Base-by-base conservation (phyloP, 2,888 invertebrate genomes). In the Callyntrura guangdongensis region DNA sequence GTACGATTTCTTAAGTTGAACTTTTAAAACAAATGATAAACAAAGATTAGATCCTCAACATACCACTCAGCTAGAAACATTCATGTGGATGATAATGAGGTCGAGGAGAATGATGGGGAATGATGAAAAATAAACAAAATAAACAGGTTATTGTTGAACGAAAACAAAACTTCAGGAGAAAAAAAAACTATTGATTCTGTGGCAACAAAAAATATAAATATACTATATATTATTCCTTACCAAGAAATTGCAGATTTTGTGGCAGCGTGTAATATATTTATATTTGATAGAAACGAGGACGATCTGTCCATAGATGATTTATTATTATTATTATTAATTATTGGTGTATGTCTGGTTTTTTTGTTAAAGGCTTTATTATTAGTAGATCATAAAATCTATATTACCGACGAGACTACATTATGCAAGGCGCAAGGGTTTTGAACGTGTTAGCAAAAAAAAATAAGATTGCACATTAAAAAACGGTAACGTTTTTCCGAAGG, bases 131-230 rank as follows among this genome's bases (percentile, higher is more conserved):
- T 8, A 14, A 22, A 53, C 49, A 77, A 49, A 53, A 49, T 25
- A 12, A 36, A 53, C 9, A 74, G 12, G 8, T 69, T 61, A n/a
- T 72, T 47, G 5, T 11, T 69, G 27, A 17, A 9, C n/a, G 45
- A 45, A 4, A 72, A 45, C 1, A 72, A 72, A 74, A 59, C 61
- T 61, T 59, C 45, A 74, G 64, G 69, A 84, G 47, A 83, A 56
- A 83, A 27, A 25, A 72, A 72, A 74, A 4, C 36, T 36, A 36
- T 53, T n/a, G 69, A 84, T 84, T 84, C 84, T 84, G 84, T 84
- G 84, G 56, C 84, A 36, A 53, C 84, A 84, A 64, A 72, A 47
- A 72, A 20, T 5, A 72, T 17, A 9, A 45, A 20, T 49, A 47
- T 74, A 49, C 12, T 36, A 69, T 12, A 20, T 9, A n/a, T 36